Evolutionary conservation across 2,113 vertebrate species (phyloP).

Genomic region (Ammospiza nelsoni): DNA sequence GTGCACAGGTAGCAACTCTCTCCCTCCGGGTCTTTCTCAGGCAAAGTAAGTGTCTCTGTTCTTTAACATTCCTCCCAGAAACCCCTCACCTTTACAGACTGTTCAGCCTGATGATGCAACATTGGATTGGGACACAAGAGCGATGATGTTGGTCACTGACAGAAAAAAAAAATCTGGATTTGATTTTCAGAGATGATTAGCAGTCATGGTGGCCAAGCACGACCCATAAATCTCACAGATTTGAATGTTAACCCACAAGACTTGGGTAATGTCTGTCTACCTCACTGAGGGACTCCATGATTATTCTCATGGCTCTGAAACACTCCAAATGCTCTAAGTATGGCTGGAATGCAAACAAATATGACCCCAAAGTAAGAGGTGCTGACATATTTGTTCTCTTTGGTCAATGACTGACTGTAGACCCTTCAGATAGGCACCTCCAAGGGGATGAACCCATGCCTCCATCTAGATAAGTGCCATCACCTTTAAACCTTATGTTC

Average conservation of each 20-base stretch:
- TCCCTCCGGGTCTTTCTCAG: neutral
- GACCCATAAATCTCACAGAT: neutral
- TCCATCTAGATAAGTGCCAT: neutral
- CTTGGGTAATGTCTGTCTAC: accelerated
- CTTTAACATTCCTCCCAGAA: neutral
- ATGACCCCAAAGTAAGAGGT: neutral
- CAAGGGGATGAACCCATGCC: neutral
- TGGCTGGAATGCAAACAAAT: neutral
- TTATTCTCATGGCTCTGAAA: neutral
- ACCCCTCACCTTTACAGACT: accelerated
- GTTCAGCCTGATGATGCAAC: neutral
- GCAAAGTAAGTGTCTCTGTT: neutral
- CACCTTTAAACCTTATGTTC: neutral
- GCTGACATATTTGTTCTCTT: neutral
- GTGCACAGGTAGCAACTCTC: neutral
- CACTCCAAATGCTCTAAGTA: neutral
- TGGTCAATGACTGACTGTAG: neutral
- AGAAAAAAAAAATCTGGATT: neutral
- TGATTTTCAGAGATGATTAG: neutral
- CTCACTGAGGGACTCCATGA: neutral
- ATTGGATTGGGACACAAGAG: neutral
- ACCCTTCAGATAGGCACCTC: neutral
- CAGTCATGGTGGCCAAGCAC: neutral
- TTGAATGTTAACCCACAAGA: neutral
- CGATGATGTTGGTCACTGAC: neutral